Conservation (phyloP, 2,113 vertebrate genomes). For the Nothobranchius furzeri region DNA sequence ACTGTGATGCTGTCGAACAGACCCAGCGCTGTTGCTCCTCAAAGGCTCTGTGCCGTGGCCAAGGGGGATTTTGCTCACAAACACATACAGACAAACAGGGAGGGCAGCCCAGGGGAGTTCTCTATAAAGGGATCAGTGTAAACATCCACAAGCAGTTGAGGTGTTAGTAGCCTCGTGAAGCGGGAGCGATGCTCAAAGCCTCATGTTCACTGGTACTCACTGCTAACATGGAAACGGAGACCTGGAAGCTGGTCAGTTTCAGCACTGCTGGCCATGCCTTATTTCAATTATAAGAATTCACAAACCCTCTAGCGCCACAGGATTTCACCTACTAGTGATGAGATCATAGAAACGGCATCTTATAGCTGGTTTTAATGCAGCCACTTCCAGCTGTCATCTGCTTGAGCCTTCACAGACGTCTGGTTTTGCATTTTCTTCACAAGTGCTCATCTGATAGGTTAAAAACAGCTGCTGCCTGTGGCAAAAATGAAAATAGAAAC, state of each 20-base stretch:
- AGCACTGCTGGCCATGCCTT: conserved; percentile 17
- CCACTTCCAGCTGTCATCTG: no score
- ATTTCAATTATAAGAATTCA: no score
- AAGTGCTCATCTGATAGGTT: no score
- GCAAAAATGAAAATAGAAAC: no score
- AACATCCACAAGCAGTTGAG: conserved; percentile 65
- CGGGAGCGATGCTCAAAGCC: conserved; percentile 48
- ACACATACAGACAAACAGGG: conserved; percentile 17
- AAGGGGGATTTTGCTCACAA: conserved; percentile 20
- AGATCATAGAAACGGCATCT: no score
- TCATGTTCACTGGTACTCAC: conserved; percentile 59
- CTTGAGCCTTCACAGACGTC: no score
- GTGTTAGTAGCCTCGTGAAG: conserved; percentile 64
- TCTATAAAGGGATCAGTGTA: conserved; percentile 66
- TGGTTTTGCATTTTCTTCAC: no score
- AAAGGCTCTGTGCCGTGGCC: conserved; percentile 29
- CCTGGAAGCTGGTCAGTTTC: conserved; percentile 55
- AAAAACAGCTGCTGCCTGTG: no score
- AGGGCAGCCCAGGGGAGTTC: conserved; percentile 47
- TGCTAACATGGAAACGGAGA: conserved; percentile 25
- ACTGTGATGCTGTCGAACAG: conserved; percentile 47
- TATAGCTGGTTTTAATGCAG: no score
- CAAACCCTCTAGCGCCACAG: no score
- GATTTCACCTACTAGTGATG: no score
- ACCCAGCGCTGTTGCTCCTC: conserved; percentile 38